A percentile compares a stretch with the other conserved stretches of the same genome.
phyloP scores from a whole-genome alignment of 2,888 invertebrate genomes.

The Luperina testacea region DNA sequence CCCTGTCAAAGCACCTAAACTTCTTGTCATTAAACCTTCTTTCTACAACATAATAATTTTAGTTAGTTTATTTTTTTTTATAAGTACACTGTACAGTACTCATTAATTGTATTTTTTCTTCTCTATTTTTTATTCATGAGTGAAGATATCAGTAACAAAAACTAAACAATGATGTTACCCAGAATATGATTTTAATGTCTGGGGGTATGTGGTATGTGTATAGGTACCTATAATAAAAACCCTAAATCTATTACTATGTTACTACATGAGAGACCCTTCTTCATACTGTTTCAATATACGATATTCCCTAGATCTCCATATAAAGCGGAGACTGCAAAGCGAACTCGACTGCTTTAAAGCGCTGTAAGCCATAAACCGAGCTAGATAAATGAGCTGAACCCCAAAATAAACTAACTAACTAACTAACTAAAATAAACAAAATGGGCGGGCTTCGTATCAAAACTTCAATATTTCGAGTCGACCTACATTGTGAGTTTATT shows the following conservation, averaged over 20 bases:
- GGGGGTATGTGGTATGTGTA: background rate
- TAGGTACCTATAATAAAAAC: constrained; percentile 3
- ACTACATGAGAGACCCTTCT: background rate
- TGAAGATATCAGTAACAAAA: background rate
- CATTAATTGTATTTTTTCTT: too few species aligned
- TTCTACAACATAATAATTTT: too few species aligned
- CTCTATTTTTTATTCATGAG: too few species aligned
- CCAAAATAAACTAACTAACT: too few species aligned
- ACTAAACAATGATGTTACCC: background rate
- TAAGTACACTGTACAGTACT: too few species aligned
- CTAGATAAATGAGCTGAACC: constrained; percentile 49
- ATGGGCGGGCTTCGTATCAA: constrained; percentile 28
- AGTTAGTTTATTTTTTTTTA: too few species aligned
- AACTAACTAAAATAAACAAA: constrained; percentile 62
- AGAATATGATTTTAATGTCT: background rate
- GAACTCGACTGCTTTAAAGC: constrained; percentile 32
- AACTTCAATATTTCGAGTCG: constrained; percentile 48
- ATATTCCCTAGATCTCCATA: constrained; percentile 18
- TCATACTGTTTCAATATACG: background rate
- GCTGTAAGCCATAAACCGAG: constrained; percentile 54
- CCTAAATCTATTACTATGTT: constrained; percentile 1
- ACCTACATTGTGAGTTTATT: constrained; percentile 48
- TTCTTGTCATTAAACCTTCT: too few species aligned
- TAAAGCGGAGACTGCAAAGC: constrained; percentile 27
- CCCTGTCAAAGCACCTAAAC: too few species aligned